Percentiles rank a stretch among this genome's conserved stretches.
Evolutionary conservation across 2,113 vertebrate genomes (phyloP).

Genomic region (Sclerurus mexicanus): DNA sequence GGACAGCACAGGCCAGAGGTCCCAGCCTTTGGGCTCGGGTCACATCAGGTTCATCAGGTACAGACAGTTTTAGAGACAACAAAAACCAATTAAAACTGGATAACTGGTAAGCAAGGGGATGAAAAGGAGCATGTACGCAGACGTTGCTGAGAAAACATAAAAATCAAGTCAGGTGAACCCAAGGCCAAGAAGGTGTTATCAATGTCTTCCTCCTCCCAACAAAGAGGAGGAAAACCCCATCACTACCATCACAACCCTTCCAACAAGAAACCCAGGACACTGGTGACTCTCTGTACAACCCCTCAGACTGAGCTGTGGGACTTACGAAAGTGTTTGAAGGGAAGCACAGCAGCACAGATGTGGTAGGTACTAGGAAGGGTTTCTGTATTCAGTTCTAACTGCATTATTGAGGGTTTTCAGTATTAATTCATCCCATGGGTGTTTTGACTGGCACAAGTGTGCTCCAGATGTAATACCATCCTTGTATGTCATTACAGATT

Average conservation of each 20-base stretch:
- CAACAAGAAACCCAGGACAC: neutral
- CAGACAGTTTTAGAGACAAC: neutral
- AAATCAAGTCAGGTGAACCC: neutral
- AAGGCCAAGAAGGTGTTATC: neutral
- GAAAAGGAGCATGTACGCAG: neutral
- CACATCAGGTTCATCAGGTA: accelerated
- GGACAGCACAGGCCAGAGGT: neutral
- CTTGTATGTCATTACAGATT: neutral
- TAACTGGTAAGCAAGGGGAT: accelerated
- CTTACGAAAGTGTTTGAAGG: accelerated
- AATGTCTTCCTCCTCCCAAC: neutral
- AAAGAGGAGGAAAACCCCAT: neutral
- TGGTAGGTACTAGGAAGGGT: neutral
- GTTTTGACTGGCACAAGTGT: neutral
- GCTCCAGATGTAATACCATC: neutral
- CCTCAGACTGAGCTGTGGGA: no score
- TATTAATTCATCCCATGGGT: neutral
- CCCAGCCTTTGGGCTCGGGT: neutral
- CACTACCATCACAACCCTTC: neutral
- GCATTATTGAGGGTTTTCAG: neutral
- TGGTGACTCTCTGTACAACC: neutral
- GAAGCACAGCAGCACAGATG: neutral
- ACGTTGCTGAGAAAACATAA: neutral
- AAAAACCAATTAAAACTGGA: neutral
- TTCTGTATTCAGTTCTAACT: neutral